phyloP scores from a whole-genome alignment of 2,888 invertebrate genomes.

The Lithosia quadra region DNA sequence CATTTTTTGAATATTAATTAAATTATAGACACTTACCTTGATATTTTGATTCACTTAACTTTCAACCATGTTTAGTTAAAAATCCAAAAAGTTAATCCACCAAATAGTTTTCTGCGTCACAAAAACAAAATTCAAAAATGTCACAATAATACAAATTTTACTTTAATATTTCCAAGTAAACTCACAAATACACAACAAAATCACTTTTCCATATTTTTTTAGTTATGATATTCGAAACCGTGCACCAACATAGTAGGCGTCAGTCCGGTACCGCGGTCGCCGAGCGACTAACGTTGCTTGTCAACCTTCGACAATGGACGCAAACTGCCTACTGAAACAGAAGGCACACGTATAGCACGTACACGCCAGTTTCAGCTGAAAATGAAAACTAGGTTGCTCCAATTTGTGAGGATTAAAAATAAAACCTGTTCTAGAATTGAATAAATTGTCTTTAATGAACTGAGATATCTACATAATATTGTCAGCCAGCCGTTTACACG shows the following conservation, averaged over 20 bases:
- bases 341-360: constrained; percentile 31
- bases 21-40: constrained; percentile 32
- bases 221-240: constrained; percentile 24
- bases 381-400: constrained; percentile 59
- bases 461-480: too few relatives aligned
- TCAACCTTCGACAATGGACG: constrained; percentile 51
- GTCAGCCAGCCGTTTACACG: too few relatives aligned
- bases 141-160: background rate
- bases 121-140: background rate
- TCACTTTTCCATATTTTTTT: constrained; percentile 25
- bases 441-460: background rate
- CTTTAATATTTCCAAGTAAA: background rate
- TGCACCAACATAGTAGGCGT: constrained; percentile 39
- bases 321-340: constrained; percentile 54
- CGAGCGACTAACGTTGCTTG: constrained; percentile 58
- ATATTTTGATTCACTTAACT: constrained; percentile 14
- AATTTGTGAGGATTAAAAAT: constrained; percentile 55
- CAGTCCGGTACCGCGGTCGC: constrained; percentile 62
- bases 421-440: constrained; percentile 7
- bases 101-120: background rate
- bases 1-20: background rate
- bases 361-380: constrained; percentile 51
- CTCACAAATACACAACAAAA: constrained; percentile 16
- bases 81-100: constrained; percentile 8
- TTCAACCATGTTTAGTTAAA: background rate